These are phyloP conservation scores for Ips typographus DNA, from an alignment of 1,140 invertebrate genomes.

Conservation along the genomic window DNA sequence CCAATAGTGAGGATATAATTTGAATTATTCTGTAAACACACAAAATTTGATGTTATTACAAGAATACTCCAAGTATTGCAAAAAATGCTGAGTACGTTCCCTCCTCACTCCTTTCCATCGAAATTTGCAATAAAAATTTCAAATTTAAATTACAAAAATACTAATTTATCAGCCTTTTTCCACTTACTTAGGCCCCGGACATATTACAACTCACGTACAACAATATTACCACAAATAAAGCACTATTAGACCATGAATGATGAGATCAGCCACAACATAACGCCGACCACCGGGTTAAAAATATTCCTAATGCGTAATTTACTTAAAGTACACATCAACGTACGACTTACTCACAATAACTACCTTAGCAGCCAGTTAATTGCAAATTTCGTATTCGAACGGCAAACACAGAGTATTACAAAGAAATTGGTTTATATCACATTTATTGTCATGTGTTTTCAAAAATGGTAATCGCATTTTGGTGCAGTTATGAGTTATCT, in stretches of 20 bases:
- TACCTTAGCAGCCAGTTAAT: conserved; percentile 13
- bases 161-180: background rate
- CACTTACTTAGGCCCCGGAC: background rate
- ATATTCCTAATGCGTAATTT: conserved; percentile 1
- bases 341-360: background rate
- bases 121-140: too few relatives aligned
- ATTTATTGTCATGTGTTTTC: conserved; percentile 35
- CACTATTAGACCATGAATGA: background rate
- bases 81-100: too few relatives aligned
- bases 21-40: too few relatives aligned
- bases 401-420: conserved; percentile 28
- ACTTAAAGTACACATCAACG: background rate
- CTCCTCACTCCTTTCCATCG: too few relatives aligned
- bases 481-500: conserved; percentile 7
- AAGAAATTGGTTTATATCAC: conserved; percentile 30
- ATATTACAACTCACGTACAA: background rate
- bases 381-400: conserved; percentile 10
- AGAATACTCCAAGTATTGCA: too few relatives aligned
- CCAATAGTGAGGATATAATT: too few relatives aligned
- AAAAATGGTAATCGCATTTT: conserved; percentile 14
- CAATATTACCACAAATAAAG: conserved; percentile 1
- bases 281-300: conserved; percentile 8
- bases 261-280: conserved; percentile 14
- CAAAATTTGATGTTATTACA: too few relatives aligned
- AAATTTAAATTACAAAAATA: too few relatives aligned